A percentile compares a stretch with the other conserved stretches of the same genome.
These are phyloP conservation scores for Rhizomys pruinosus DNA, from an alignment of 2,113 vertebrate genomes.

Conservation along the genomic window DNA sequence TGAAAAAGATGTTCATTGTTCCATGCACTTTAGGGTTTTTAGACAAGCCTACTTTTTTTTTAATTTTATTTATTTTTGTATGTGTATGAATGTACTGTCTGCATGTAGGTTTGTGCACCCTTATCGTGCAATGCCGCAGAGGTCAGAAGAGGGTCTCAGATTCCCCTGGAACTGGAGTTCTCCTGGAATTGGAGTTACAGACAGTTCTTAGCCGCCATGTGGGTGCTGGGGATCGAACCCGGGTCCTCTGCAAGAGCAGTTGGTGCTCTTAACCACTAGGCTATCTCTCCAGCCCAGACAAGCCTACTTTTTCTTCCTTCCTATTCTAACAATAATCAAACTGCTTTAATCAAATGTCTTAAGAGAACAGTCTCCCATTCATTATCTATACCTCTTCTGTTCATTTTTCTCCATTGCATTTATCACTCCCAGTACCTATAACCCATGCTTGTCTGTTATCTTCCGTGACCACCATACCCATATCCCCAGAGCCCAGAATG, in stretches of 20 bases:
- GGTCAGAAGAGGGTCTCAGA: no score
- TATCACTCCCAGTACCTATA: neutral
- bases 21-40: neutral
- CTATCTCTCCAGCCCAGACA: no score
- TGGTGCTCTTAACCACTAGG: no score
- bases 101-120: no score
- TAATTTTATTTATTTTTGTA: no score
- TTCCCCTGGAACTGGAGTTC: no score
- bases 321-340: slow-evolving; percentile 26
- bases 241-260: no score
- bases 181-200: no score
- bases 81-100: no score
- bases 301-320: neutral
- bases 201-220: no score
- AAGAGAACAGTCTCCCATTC: slow-evolving; percentile 11
- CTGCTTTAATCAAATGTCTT: neutral
- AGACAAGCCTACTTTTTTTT: neutral
- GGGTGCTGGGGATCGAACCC: no score
- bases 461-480: neutral
- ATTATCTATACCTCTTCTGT: neutral
- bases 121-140: no score
- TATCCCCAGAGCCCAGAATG: neutral
- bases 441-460: neutral
- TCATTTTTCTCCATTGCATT: neutral
- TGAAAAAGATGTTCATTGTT: neutral